Base-by-base conservation (phyloP, 2,797 vertebrate genomes). In the Ptychadena robeensis region DNA sequence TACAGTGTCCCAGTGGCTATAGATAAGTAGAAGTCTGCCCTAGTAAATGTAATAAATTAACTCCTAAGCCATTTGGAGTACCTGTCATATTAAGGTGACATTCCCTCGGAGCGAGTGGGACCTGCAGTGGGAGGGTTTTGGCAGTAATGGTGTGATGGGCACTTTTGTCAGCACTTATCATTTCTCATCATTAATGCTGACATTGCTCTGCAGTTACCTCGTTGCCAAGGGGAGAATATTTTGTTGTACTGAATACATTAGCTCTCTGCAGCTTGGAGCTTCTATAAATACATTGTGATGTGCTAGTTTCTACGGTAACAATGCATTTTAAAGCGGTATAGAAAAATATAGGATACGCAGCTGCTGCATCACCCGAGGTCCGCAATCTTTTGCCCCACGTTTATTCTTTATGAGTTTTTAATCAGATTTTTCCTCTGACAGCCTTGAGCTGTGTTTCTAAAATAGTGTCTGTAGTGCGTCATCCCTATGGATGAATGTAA, bases 251-350 rank as follows among this genome's bases (percentile, higher is more conserved):
- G 78, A 74, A 83, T 71, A 83, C 73, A 8, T 86, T 86, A 79
- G 37, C 65, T 72, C 78, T 34, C 73, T 48, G 59, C 34, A 0
- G 30, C 0, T 0, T 70, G 9, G 75, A 1, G 9, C 63, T 80
- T 59, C 83, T 85, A 85, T 85, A 85, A 85, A 44, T 88, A 83
- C 75, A 81, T 86, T 32, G 40, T 81, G 44, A 2, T 76, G 85
- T 48, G 1, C 79, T 85, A 3, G 85, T 87, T 91, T 82, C 91
- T 85, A 88, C 11, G 88, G 90, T 87, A 89, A 88, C 4, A 0
- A 86, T 74, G 74, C 68, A 86, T 86, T 84, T 86, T 87, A 84
- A 90, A 88, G 78, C 86, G 79, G 86, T 40, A 79, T 87, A 67
- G 86, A 88, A 80, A 53, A 64, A 86, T 87, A 87, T 87, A 87